Conservation (phyloP, 2,888 invertebrate species). For the Netelia melanura region DNA sequence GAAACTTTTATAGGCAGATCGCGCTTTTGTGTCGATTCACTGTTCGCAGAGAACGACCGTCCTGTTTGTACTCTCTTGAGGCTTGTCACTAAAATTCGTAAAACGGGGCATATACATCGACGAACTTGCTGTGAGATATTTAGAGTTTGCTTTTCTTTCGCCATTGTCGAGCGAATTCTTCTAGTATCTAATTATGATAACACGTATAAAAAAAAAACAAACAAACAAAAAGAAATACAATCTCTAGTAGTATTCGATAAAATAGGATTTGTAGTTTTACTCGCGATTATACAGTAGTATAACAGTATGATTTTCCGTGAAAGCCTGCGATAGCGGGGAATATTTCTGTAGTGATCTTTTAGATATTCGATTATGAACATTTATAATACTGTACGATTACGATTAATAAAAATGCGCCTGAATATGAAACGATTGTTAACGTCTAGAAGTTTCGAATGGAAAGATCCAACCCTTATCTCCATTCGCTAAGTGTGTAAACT, state of each 20-base stretch:
- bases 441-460: neutral
- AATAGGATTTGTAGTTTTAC: conserved; percentile 55
- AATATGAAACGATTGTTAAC: neutral
- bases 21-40: conserved; percentile 52
- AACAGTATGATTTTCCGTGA: conserved; percentile 39
- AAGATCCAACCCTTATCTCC: too few relatives aligned
- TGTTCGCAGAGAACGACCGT: conserved; percentile 42
- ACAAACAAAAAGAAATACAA: conserved; percentile 14
- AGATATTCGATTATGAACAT: conserved; percentile 53
- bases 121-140: conserved; percentile 17
- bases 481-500: too few relatives aligned
- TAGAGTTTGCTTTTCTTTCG: conserved; percentile 19
- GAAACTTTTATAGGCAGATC: conserved; percentile 58
- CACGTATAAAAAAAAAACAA: conserved; percentile 13
- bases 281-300: conserved; percentile 14
- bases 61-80: conserved; percentile 57
- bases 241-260: conserved; percentile 38
- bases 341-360: conserved; percentile 38
- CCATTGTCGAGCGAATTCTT: conserved; percentile 22
- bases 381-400: conserved; percentile 64
- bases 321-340: neutral
- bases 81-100: conserved; percentile 42
- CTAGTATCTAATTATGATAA: neutral
- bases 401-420: conserved; percentile 46
- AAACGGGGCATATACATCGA: conserved; percentile 5